Conservation (phyloP, 2,113 vertebrate species). For the Lamprotornis superbus region DNA sequence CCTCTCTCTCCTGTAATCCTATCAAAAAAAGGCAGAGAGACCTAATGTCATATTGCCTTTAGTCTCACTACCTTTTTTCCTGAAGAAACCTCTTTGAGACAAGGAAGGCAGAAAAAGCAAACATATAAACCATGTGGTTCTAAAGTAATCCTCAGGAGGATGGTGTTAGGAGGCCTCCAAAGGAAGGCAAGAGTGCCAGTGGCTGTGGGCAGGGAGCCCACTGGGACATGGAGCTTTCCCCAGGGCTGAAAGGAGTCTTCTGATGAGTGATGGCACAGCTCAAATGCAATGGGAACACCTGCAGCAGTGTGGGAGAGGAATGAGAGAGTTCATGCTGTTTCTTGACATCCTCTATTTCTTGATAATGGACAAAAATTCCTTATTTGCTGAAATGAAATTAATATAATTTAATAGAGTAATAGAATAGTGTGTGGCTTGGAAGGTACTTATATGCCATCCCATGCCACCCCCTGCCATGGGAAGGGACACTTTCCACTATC, state of each 20-base stretch:
- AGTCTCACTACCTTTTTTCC: background rate
- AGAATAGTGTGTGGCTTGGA: background rate
- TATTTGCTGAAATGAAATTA: background rate
- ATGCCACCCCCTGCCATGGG: background rate
- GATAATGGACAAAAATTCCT: background rate
- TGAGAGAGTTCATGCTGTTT: background rate
- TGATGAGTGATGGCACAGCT: background rate
- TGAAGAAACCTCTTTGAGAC: background rate
- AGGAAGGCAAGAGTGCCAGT: background rate
- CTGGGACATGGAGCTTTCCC: background rate
- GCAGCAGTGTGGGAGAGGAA: rapidly evolving
- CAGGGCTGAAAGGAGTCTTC: background rate
- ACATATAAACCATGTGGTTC: rapidly evolving
- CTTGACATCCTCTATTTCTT: background rate
- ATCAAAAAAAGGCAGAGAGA: rapidly evolving
- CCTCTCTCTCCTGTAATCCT: background rate
- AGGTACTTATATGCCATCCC: background rate
- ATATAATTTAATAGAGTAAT: background rate
- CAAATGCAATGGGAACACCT: rapidly evolving
- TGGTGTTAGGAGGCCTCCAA: background rate
- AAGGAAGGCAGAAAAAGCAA: background rate
- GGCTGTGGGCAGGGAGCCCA: background rate
- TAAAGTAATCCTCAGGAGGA: background rate
- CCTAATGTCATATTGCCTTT: rapidly evolving
- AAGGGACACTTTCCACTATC: background rate